Evolutionary conservation across 53 echinoderm and acorn worm species (phyloP), one percentile per base, ranked within the genome.

Genomic region (Arbacia lixula): DNA sequence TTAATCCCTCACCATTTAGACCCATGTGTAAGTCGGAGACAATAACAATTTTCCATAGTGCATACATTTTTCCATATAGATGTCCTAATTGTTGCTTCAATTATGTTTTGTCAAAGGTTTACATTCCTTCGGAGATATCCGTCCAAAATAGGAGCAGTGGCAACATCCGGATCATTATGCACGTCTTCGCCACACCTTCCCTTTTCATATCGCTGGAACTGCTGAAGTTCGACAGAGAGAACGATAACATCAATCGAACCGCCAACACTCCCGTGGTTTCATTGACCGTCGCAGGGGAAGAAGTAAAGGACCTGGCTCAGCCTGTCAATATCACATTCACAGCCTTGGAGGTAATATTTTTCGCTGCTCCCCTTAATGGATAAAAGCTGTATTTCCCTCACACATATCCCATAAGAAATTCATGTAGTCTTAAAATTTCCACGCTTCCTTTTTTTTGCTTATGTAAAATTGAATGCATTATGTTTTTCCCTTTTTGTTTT

Each of bases 261-360:
- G 77, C 41, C 3, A 60, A 77, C 17, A 77, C 77, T 19, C 77
- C 77, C 55, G 77, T 77, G 0, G 26, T 77, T 36, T 30, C 55
- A 24, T 27, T 77, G 11, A 77, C 12, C 28, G 24, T 77, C 16
- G 77, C 12, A 22, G 77, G 40, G 1, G 6, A 26, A 2, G 39
- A 25, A 2, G 6, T 77, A 20, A 39, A 58, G 55, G 11, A 60
- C 58, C 60, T 77, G 14, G 29, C 21, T 19, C 57, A 58, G 55
- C 36, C 77, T 0, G 58, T 77, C 25, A 77, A 77, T 40, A 24
- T 77, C 5, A 77, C 77, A 10, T 77, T 77, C 36, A 77, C 58
- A 16, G 77, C 77, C 21, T 30, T 77, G 27, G 77, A 38, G 60
- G 77, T 77, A 24, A n/a, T n/a, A n/a, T n/a, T n/a, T n/a, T n/a